Percentiles rank a stretch among this genome's conserved stretches.
Evolutionary conservation across 2,888 invertebrate species (phyloP).

Genomic region (Maniola hyperantus): DNA sequence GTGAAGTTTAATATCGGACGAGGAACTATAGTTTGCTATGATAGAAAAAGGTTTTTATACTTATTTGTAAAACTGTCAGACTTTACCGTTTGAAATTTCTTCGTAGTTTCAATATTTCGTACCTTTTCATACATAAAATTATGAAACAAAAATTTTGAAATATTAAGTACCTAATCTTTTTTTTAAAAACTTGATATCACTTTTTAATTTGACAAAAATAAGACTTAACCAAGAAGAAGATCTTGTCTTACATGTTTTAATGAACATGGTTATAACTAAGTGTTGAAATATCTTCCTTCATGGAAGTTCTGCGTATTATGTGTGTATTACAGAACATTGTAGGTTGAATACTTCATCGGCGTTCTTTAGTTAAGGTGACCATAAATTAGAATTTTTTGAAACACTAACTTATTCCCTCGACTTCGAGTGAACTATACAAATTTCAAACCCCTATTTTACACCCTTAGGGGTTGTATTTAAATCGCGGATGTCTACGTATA

Average conservation of each 20-base stretch:
- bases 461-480: too few relatives aligned
- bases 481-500: too few relatives aligned
- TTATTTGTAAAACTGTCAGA: neutral
- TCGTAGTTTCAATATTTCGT: neutral
- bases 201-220: too few relatives aligned
- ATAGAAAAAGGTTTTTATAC: conserved; percentile 11
- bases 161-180: too few relatives aligned
- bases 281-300: neutral
- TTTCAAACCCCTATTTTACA: too few relatives aligned
- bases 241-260: neutral
- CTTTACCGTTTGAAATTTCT: neutral
- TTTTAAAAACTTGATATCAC: too few relatives aligned
- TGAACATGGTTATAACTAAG: neutral
- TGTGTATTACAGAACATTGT: too few relatives aligned
- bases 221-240: too few relatives aligned
- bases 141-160: too few relatives aligned
- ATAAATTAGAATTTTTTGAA: neutral
- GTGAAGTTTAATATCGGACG: conserved; percentile 21
- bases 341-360: neutral
- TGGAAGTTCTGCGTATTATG: neutral
- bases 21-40: conserved; percentile 8
- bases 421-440: too few relatives aligned
- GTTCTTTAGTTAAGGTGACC: neutral
- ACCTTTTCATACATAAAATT: neutral
- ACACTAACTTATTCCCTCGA: too few relatives aligned